Evolutionary conservation across 2,888 invertebrate genomes (phyloP).

Genomic region (Hyposoter dolosus): DNA sequence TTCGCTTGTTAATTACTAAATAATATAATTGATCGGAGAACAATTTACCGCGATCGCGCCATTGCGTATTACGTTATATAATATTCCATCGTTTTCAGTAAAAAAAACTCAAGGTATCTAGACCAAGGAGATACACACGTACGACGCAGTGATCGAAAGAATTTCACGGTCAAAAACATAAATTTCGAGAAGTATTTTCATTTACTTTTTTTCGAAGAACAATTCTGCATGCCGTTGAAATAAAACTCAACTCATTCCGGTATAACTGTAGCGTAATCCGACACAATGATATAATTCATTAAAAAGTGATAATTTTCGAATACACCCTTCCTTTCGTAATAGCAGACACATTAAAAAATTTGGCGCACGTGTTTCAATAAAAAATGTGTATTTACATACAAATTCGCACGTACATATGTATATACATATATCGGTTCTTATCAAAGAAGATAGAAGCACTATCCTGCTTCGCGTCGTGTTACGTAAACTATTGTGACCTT

Average conservation of each 20-base stretch:
- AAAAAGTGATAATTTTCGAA: neutral
- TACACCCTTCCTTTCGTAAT: neutral
- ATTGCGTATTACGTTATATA: neutral
- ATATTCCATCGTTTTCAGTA: neutral
- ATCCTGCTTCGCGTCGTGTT: constrained; percentile 48
- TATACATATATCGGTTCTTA: neutral
- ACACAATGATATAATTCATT: neutral
- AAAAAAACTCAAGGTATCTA: neutral
- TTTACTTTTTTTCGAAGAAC: neutral
- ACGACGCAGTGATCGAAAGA: neutral
- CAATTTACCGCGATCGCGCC: neutral
- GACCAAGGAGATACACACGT: neutral
- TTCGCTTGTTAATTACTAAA: neutral
- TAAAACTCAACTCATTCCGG: neutral
- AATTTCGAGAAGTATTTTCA: too few species aligned
- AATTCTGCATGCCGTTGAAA: neutral
- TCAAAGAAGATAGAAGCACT: neutral
- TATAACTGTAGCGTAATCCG: neutral
- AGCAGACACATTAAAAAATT: neutral
- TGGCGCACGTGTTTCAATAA: constrained; percentile 4
- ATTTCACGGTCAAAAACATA: too few species aligned
- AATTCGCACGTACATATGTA: neutral
- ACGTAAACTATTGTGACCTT: constrained; percentile 58
- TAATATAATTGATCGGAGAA: neutral
- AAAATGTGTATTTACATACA: neutral